Evolutionary conservation across 2,888 invertebrate genomes (phyloP).

Genomic region (Monoplex corrugatus): DNA sequence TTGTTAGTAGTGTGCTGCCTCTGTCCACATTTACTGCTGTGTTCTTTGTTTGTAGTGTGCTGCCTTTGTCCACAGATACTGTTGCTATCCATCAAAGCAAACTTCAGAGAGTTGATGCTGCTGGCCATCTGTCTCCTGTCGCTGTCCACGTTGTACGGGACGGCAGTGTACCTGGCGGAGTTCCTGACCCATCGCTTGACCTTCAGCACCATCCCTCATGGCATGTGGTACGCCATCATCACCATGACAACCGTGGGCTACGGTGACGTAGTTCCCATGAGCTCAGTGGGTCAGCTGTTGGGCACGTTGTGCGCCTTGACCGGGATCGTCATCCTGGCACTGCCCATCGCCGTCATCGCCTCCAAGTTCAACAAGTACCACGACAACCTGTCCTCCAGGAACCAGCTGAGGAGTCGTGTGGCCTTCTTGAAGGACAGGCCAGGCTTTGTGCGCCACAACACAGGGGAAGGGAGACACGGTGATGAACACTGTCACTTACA

Average conservation of each 20-base stretch:
- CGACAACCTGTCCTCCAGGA: constrained; percentile 57
- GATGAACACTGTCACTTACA: too few species aligned
- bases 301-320: constrained; percentile 46
- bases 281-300: constrained; percentile 26
- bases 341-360: constrained; percentile 56
- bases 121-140: constrained; percentile 59
- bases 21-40: too few species aligned
- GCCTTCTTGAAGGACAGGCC: background rate
- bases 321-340: constrained; percentile 47
- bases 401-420: background rate
- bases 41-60: too few species aligned
- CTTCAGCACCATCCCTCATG: constrained; percentile 41
- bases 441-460: too few species aligned
- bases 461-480: too few species aligned
- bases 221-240: constrained; percentile 52
- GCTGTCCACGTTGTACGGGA: background rate
- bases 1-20: too few species aligned
- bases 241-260: constrained; percentile 57
- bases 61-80: too few species aligned
- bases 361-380: constrained; percentile 76
- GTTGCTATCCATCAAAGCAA: constrained; percentile 69
- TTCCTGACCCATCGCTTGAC: background rate
- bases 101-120: constrained; percentile 68
- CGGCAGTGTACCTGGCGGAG: constrained; percentile 1
- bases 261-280: constrained; percentile 41